phyloP scores from a whole-genome alignment of 2,797 vertebrate genomes.

The Carcharodon carcharias region DNA sequence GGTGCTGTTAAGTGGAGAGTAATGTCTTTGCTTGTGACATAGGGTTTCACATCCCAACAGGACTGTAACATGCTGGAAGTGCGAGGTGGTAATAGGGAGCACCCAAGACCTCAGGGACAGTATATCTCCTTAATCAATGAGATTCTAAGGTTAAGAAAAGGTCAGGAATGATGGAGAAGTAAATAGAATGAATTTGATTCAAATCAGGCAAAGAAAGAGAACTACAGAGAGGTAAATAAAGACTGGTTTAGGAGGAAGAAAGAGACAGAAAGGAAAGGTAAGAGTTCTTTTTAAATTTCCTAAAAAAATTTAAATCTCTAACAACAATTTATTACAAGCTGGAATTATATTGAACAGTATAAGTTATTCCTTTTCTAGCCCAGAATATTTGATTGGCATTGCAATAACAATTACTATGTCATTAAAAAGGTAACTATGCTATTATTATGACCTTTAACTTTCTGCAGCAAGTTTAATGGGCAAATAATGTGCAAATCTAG shows the following conservation, averaged over 20 bases:
- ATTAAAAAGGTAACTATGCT: background rate
- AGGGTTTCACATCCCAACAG: no score
- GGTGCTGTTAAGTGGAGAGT: background rate
- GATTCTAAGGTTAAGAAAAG: background rate
- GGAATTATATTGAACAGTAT: background rate
- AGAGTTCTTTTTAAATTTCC: background rate
- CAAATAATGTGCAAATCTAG: background rate
- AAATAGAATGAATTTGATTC: background rate
- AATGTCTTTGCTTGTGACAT: no score
- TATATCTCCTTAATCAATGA: background rate
- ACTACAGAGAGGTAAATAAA: background rate
- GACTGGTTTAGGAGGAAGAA: background rate
- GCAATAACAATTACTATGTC: background rate
- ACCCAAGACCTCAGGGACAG: background rate
- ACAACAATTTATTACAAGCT: background rate
- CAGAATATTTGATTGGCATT: background rate
- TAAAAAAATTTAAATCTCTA: background rate
- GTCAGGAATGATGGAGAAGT: background rate
- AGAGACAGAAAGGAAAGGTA: background rate
- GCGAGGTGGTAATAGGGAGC: background rate
- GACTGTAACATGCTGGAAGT: background rate
- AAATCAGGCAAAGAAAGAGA: background rate
- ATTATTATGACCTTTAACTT: background rate
- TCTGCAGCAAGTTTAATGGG: background rate
- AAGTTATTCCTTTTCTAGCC: background rate